A percentile compares a stretch with the other conserved stretches of the same genome.
Conservation (phyloP, 2,113 vertebrate species). For the Eurypyga helias region DNA sequence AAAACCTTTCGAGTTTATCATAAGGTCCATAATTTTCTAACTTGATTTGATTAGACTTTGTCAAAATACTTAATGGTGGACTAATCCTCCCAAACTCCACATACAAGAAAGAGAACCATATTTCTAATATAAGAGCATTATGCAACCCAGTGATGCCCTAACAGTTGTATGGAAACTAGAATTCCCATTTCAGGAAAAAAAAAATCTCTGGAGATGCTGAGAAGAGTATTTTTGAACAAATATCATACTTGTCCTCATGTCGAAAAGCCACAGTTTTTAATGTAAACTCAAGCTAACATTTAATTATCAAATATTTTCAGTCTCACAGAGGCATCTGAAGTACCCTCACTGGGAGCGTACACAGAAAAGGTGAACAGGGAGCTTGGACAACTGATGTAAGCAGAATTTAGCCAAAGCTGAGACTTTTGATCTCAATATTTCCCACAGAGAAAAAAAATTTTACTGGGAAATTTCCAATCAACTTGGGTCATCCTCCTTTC, state of each 20-base stretch:
- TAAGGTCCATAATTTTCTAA: not conserved
- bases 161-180: not conserved
- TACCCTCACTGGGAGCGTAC: not conserved
- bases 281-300: not conserved
- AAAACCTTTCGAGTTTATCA: not conserved
- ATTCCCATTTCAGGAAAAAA: not conserved
- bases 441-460: not conserved
- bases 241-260: rapidly evolving
- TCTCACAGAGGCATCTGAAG: not conserved
- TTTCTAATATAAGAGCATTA: not conserved
- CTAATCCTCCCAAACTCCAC: not conserved
- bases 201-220: not conserved
- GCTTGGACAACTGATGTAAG: not conserved
- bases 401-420: not conserved
- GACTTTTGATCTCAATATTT: not conserved
- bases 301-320: not conserved
- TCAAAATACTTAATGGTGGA: not conserved
- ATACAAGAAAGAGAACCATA: not conserved
- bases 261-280: not conserved
- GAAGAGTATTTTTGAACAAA: not conserved
- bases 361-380: not conserved
- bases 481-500: not conserved
- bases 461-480: not conserved
- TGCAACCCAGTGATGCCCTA: not conserved
- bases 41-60: not conserved